Base-by-base conservation (phyloP, 2,113 vertebrate species). In the Aspiorhynchus laticeps region DNA sequence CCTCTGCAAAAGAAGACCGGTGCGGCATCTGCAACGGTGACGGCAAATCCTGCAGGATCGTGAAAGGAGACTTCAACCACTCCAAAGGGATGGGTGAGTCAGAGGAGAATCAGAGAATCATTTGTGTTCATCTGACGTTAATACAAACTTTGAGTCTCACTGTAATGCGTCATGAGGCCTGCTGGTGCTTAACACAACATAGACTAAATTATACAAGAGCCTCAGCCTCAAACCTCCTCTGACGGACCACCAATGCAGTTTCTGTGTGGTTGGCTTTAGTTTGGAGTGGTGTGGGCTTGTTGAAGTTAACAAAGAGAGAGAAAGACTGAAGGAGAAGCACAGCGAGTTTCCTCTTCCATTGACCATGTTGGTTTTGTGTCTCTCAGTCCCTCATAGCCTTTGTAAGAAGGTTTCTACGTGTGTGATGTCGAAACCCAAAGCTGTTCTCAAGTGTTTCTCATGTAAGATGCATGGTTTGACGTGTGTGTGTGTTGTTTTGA, bases 31-130 rank as follows among this genome's bases (percentile, higher is more conserved):
- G 98, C 91, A 98, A 94, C 7, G 98, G 98, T 7, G 97, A 99
- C 1, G 97, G 97, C 3, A 96, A 94, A 91, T 98, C 97, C 87
- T 99, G 98, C 92, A 97, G 96, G 53, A 97, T 99, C 73, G 95
- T 99, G 61, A 98, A 96, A 91, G 97, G 98, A 14, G 97, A 99
- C 94, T 99, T 99, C 94, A 99, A 97, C 91, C 97, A 97, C 94
- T 96, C 96, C 76, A 97, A 94, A 90, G 97, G 98, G 85, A 97
- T 96, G 95, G 98, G 98, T 98, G 92, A 96, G 97, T 95, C 26
- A 24, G 79, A 24, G 28, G 33, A 21, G 31, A 26, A 19, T 36
- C 24, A 41, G 17, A 79, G 17, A 59, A 14, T 56, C 17, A 59
- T 38, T 56, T 59, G 11, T 56, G 77, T 79, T 79, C 15, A 33